Evolutionary conservation across 1,140 invertebrate species (phyloP), one percentile per base, ranked within the genome.

Genomic region (Temnothorax curvispinosus): DNA sequence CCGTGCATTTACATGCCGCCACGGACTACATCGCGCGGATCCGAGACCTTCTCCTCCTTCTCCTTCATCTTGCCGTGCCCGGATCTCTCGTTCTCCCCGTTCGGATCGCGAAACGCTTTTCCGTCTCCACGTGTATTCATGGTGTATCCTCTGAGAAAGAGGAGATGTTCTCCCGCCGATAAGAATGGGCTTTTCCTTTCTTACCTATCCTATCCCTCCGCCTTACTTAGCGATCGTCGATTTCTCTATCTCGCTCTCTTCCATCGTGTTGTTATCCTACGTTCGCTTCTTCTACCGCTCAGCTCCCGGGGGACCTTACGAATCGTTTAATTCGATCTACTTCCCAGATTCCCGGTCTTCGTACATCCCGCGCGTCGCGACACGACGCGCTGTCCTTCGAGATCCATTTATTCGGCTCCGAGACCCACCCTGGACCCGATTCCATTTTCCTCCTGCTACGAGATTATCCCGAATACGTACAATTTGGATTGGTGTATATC

Each of bases 291-390:
- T 65, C 60, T 15, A 44, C 50, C 2, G 32, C 44, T 47, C 21
- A 52, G 11, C 41, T 81, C 75, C 41, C 72, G 6, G 7, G 41
- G 60, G 74, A 88, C 58, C 41, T 54, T 76, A 77, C 87, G 86
- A 87, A 85, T 89, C 89, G 78, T 89, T 89, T 90, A 87, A 90
- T 88, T 90, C 86, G 86, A 90, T 88, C 86, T 85, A 52, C 44
- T 41, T 50, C 32, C 67, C 47, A 62, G 52, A 50, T 67, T 62
- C 27, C 32, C 32, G 44, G 38, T 82, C 47, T 69, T 11, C n/a
- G 44, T 82, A 60, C 47, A 52, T 69, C n/a, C 52, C 38, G 27
- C 67, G 11, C 64, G 64, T 21, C 64, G 64, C 35, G 32, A 84
- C 80, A 44, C 38, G 44, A 76, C 21, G 52, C 41, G 78, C 41